These are phyloP conservation scores for Pholis gunnellus DNA, from an alignment of 2,113 vertebrate species.

Conservation along the genomic window DNA sequence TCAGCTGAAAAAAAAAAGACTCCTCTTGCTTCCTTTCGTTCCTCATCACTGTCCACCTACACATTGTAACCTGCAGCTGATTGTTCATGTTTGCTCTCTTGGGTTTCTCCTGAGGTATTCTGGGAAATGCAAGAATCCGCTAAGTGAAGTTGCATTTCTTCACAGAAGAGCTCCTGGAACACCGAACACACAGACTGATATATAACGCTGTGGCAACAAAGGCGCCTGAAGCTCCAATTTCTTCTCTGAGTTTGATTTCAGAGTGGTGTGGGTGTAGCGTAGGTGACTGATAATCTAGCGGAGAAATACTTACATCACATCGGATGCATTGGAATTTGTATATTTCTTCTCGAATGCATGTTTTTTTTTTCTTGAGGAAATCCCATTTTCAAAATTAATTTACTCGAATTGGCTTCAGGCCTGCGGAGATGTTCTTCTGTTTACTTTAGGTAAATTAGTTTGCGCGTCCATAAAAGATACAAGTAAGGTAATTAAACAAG, in stretches of 20 bases:
- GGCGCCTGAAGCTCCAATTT: slow-evolving; percentile 5
- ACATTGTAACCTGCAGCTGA: slow-evolving; percentile 30
- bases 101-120: slow-evolving; percentile 28
- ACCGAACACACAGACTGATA: slow-evolving; percentile 3
- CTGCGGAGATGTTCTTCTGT: not conserved
- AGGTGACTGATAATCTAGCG: slow-evolving; percentile 12
- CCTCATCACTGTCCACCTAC: slow-evolving; percentile 39
- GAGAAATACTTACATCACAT: slow-evolving; percentile 33
- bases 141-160: slow-evolving; percentile 23
- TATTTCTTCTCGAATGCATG: not conserved
- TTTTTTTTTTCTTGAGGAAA: slow-evolving; percentile 7
- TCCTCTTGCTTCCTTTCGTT: not conserved
- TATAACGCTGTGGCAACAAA: not conserved
- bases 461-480: not conserved
- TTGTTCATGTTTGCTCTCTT: slow-evolving; percentile 10
- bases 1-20: not conserved
- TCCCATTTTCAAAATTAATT: slow-evolving; percentile 17
- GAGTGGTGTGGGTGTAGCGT: slow-evolving; percentile 40
- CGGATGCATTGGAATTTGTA: not conserved
- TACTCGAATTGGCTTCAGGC: not conserved
- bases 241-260: slow-evolving; percentile 19
- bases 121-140: slow-evolving; percentile 31
- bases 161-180: not conserved
- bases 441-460: slow-evolving; percentile 35
- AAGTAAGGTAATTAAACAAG: slow-evolving; percentile 57